Conservation (phyloP, 2,797 vertebrate species). For the Sebastes paucispinis region DNA sequence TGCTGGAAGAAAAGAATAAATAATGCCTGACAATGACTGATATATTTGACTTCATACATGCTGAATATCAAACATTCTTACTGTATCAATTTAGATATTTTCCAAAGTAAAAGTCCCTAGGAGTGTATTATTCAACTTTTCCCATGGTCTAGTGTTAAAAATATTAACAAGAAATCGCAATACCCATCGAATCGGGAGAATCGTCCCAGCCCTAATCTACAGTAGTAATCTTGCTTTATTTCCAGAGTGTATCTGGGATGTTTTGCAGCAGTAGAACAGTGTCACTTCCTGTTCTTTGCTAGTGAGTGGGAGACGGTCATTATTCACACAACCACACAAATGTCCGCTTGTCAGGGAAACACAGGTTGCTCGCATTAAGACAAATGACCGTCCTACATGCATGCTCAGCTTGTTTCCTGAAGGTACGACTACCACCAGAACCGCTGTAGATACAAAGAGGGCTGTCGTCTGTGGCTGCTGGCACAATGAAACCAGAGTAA, state of each 20-base stretch:
- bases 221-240: neutral
- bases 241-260: neutral
- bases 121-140: no score
- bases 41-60: no score
- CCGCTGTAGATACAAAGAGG: neutral
- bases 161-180: no score
- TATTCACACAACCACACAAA: neutral
- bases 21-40: no score
- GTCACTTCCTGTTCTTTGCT: neutral
- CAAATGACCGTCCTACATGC: neutral
- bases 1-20: no score
- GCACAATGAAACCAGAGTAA: neutral
- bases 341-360: neutral
- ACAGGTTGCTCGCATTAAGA: neutral
- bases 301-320: neutral
- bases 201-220: neutral
- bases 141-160: no score
- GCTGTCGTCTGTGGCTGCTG: neutral
- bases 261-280: neutral
- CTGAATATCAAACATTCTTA: no score
- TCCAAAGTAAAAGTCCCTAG: no score
- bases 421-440: neutral
- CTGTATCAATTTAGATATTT: no score
- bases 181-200: no score
- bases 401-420: neutral